Evolutionary conservation across 2,888 invertebrate species (phyloP), one percentile per base, ranked within the genome.

Genomic region (Xiphydria camelus): DNA sequence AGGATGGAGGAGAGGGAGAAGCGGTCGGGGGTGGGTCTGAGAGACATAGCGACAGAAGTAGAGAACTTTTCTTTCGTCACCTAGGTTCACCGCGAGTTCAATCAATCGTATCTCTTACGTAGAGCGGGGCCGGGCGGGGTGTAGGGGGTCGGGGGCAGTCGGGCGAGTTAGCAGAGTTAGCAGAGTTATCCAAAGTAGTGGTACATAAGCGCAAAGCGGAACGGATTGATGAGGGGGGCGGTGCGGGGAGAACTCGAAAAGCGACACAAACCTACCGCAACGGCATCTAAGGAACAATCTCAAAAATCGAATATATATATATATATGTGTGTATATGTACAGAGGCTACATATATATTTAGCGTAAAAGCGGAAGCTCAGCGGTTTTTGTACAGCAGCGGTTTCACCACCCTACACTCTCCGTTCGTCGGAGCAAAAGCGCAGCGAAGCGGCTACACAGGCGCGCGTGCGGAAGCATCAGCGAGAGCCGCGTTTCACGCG

Each of bases 241-340:
- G 14, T 26, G 10, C 14, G 66, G 64, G 64, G 64, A 55, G 61
- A 61, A 58, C 63, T 68, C 61, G 51, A 66, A 64, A 72, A 71
- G 71, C 71, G 66, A 66, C 62, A 72, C 64, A 71, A 70, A 61
- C n/a, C 68, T 67, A 72, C 61, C 64, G 69, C 68, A 70, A 66
- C 68, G 70, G 66, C 64, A 64, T 68, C 71, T 67, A 70, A 71
- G 70, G 64, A 71, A 26, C 26, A 72, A 68, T 67, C 57, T 69
- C 62, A 68, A n/a, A n/a, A n/a, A 68, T 59, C 55, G 59, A 57
- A 51, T n/a, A 42, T 37, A 49, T 52, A 49, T 51, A 49, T 55
- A 60, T 26, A n/a, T n/a, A 10, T 7, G n/a, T n/a, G 26, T 26
- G 14, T 2, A 14, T 10, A 26, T 10, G 4, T 10, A 10, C 10